Evolutionary conservation across 1,140 invertebrate species (phyloP), one percentile per base, ranked within the genome.

Genomic region (Gryllus bimaculatus): DNA sequence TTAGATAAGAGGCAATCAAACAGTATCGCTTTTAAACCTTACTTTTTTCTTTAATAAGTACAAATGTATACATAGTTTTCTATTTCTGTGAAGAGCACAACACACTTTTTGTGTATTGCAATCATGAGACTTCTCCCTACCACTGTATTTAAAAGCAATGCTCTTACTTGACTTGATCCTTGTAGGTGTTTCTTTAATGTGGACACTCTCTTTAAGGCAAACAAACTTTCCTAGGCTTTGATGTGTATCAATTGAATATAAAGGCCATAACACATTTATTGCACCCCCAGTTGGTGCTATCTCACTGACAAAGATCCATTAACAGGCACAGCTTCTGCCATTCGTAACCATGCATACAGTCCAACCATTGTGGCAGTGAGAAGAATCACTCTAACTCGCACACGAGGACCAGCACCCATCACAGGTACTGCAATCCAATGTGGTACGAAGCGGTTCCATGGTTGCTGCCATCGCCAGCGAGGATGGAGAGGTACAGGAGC

Each of bases 361-460:
- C 87, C 89, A 77, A 89, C 82, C 76, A 89, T 85, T 5, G 89
- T 87, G 15, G 88, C 87, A 10, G 88, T 85, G 12, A 88, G 88
- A 47, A 89, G 84, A 12, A 87, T 78, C 8, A 87, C 82, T 79
- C 87, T 85, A 80, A 87, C 86, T 73, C 49, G 79, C 12, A 54
- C 48, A 26, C 75, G 49, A 7, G 39, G 76, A 18, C 20, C 48
- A 54, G 47, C 76, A 20, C 47, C 76, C 92, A 95, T 78, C 86
- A 95, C 75, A 88, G 85, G 79, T 88, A 92, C 84, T 81, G 82
- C 54, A 81, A 20, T 47, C 76, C 76, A 77, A 15, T 47, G 76
- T 1, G 76, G 76, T 7, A 77, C n/a, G n/a, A 48, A 48, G 8
- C 76, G 47, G 47, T 77, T 54, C 48, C 47, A 66, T 39, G 26